phyloP scores from a whole-genome alignment of 2,797 vertebrate genomes.

The Bufotes viridis region DNA sequence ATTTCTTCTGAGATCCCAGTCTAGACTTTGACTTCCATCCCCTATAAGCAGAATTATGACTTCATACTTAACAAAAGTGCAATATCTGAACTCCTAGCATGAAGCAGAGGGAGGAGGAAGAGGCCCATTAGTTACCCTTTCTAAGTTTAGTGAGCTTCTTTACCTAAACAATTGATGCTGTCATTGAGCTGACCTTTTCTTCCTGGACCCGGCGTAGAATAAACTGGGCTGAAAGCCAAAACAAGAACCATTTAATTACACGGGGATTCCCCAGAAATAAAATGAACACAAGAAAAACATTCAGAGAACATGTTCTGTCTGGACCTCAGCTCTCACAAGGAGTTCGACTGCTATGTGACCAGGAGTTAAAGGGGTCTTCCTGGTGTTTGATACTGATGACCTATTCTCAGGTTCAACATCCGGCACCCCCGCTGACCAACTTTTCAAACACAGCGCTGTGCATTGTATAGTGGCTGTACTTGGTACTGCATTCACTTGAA shows the following conservation, averaged over 20 bases:
- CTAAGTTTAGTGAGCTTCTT: constrained; percentile 37
- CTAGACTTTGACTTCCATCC: not conserved
- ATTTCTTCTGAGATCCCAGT: not conserved
- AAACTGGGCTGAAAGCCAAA: constrained; percentile 68
- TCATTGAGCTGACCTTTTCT: constrained; percentile 72
- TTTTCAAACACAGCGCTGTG: too few relatives aligned
- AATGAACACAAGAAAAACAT: constrained; percentile 34
- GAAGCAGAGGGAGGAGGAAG: not conserved
- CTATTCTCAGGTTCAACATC: too few relatives aligned
- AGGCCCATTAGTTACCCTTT: not conserved
- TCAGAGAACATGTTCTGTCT: constrained; percentile 3
- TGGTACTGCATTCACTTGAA: too few relatives aligned
- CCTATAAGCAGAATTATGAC: not conserved
- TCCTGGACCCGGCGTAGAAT: constrained; percentile 70
- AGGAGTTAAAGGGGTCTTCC: not conserved
- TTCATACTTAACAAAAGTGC: not conserved
- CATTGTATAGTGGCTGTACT: too few relatives aligned
- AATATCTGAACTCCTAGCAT: not conserved
- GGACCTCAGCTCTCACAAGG: not conserved
- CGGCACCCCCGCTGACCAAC: too few relatives aligned
- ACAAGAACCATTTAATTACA: not conserved
- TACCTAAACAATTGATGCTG: constrained; percentile 72
- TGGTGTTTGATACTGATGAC: too few relatives aligned
- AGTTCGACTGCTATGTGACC: not conserved
- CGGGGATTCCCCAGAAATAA: constrained; percentile 38